Evolutionary conservation across 2,797 vertebrate genomes (phyloP).

Genomic region (Sebastes jordani): DNA sequence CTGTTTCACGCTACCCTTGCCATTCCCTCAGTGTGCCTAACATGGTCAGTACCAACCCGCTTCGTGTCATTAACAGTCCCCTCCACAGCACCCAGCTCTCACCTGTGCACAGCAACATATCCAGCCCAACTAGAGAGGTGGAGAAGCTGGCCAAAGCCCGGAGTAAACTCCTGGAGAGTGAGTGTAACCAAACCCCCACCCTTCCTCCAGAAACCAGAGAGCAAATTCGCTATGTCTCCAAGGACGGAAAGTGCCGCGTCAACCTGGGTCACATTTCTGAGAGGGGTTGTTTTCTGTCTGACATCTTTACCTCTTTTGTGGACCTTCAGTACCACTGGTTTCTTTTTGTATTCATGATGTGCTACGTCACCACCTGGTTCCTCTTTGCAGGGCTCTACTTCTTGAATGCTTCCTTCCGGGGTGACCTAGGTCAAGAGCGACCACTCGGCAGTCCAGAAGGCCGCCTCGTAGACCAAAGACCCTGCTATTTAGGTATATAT

Average conservation of each 20-base stretch:
- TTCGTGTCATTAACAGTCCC: not conserved
- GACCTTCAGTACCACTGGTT: slow-evolving; percentile 50
- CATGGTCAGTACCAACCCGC: slow-evolving; percentile 22
- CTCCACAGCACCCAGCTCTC: no score
- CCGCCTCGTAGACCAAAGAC: no score
- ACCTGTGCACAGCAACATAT: no score
- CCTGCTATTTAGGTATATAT: no score
- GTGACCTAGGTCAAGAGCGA: slow-evolving; percentile 1
- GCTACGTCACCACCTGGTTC: slow-evolving; percentile 50
- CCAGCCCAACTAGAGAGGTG: no score
- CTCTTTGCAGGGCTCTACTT: slow-evolving; percentile 52
- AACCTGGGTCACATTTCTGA: slow-evolving; percentile 46
- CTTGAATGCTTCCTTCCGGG: slow-evolving; percentile 20
- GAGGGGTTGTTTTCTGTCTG: no score
- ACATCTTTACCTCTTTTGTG: not conserved
- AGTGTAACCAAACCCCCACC: slow-evolving; percentile 48
- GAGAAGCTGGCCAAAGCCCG: slow-evolving; percentile 22
- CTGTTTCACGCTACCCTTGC: not conserved
- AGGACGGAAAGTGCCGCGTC: slow-evolving; percentile 52
- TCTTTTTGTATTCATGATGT: slow-evolving; percentile 53
- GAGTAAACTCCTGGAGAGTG: slow-evolving; percentile 52
- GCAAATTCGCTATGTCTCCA: slow-evolving; percentile 45
- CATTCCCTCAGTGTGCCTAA: slow-evolving; percentile 59
- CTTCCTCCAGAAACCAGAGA: slow-evolving; percentile 39
- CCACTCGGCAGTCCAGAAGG: no score